Evolutionary conservation across 2,888 invertebrate species (phyloP).

Genomic region (Pheosia tremula): DNA sequence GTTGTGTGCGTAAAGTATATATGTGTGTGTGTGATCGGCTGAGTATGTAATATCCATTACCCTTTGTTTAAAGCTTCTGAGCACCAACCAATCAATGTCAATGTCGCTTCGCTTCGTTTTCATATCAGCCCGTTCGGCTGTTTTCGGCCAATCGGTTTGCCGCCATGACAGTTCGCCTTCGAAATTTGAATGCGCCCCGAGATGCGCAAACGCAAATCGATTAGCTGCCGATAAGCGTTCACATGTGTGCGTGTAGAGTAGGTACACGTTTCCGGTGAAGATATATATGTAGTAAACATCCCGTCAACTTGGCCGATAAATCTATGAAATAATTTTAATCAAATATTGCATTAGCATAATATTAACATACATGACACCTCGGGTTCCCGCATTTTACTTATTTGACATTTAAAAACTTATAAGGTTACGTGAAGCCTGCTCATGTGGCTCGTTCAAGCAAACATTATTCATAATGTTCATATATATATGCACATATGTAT

Average conservation of each 20-base stretch:
- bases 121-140: slow-evolving; percentile 51
- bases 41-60: slow-evolving; percentile 27
- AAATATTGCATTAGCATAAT: slow-evolving; percentile 36
- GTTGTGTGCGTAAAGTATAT: not conserved
- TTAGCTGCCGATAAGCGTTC: slow-evolving; percentile 73
- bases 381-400: slow-evolving; percentile 10
- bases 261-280: slow-evolving; percentile 65
- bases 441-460: not conserved
- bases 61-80: slow-evolving; percentile 52
- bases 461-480: not conserved
- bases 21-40: slow-evolving; percentile 11
- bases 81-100: slow-evolving; percentile 73
- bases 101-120: slow-evolving; percentile 60
- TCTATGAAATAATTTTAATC: slow-evolving; percentile 35
- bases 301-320: slow-evolving; percentile 45
- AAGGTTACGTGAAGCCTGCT: slow-evolving; percentile 1
- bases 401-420: slow-evolving; percentile 14
- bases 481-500: not conserved
- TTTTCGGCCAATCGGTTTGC: slow-evolving; percentile 64
- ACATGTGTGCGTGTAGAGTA: slow-evolving; percentile 49
- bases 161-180: slow-evolving; percentile 75
- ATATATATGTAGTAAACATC: slow-evolving; percentile 53
- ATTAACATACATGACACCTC: slow-evolving; percentile 17
- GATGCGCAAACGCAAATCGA: slow-evolving; percentile 77
- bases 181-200: slow-evolving; percentile 80